These are phyloP conservation scores for Montipora foliosa DNA, from an alignment of 64 coral and sea anemone species.

Conservation along the genomic window DNA sequence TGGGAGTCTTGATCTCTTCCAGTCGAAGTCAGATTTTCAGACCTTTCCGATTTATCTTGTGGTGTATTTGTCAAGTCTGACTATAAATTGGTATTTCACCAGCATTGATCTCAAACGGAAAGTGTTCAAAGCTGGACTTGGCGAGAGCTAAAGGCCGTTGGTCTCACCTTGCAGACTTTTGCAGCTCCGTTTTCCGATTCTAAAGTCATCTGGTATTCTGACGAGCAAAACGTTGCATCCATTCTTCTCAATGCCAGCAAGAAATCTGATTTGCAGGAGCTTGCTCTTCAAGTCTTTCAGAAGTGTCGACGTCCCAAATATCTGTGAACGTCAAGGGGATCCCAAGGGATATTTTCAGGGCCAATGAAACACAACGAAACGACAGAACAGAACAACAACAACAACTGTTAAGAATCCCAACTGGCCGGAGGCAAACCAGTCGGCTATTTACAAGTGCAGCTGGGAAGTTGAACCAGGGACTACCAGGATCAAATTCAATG, in stretches of 20 bases:
- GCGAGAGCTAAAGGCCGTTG: conserved; percentile 41
- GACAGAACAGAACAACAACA: too few relatives aligned
- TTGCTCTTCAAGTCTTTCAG: conserved; percentile 35
- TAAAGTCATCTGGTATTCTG: conserved; percentile 64
- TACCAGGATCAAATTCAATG: too few relatives aligned
- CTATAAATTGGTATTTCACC: conserved; percentile 19
- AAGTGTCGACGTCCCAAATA: conserved; percentile 10
- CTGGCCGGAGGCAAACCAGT: too few relatives aligned
- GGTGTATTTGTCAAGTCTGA: conserved; percentile 6
- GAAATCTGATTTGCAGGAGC: conserved; percentile 34
- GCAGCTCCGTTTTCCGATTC: not conserved
- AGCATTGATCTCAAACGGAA: conserved; percentile 48
- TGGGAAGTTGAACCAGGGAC: too few relatives aligned
- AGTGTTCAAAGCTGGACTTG: conserved; percentile 60
- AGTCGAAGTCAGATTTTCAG: conserved; percentile 47
- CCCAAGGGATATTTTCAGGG: conserved; percentile 27
- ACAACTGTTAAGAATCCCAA: too few relatives aligned
- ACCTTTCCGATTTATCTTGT: conserved; percentile 39
- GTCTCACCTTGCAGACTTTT: not conserved
- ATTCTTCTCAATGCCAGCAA: conserved; percentile 49
- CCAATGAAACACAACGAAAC: too few relatives aligned
- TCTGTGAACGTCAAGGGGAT: conserved; percentile 37
- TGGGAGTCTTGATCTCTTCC: conserved; percentile 9
- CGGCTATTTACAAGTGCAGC: too few relatives aligned
- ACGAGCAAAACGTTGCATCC: conserved; percentile 57